These are phyloP conservation scores for Gyps fulvus DNA, from an alignment of 2,113 vertebrate species.

Conservation along the genomic window DNA sequence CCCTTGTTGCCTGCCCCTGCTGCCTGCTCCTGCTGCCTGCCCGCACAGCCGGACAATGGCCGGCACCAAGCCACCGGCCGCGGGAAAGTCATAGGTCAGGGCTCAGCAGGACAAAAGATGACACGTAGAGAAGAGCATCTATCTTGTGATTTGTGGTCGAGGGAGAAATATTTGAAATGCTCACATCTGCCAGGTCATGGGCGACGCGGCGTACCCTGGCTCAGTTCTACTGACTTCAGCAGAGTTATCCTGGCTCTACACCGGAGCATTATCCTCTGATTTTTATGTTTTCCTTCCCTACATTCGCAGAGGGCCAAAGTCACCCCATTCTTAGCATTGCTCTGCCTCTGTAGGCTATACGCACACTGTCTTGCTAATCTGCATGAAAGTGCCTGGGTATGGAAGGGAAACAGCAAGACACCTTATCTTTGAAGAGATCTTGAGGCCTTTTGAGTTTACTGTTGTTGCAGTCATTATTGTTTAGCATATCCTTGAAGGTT, in stretches of 20 bases:
- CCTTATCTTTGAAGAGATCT: slow-evolving; percentile 52
- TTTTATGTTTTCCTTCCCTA: not conserved
- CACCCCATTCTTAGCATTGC: not conserved
- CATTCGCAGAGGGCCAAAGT: not conserved
- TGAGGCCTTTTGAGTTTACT: slow-evolving; percentile 23
- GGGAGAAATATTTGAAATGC: not conserved
- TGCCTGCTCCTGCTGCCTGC: not conserved
- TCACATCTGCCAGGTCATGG: not conserved
- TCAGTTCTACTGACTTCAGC: not conserved
- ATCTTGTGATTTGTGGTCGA: not conserved
- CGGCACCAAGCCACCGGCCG: not conserved
- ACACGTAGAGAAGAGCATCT: not conserved
- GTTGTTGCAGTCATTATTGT: slow-evolving; percentile 32
- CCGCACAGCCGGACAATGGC: not conserved
- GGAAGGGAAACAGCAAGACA: slow-evolving; percentile 37
- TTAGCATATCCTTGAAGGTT: slow-evolving; percentile 56
- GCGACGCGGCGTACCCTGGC: rapidly evolving
- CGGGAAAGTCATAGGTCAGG: not conserved
- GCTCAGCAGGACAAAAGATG: not conserved
- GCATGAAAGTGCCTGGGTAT: slow-evolving; percentile 29
- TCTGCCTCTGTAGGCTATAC: not conserved
- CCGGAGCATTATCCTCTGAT: not conserved
- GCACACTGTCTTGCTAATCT: slow-evolving; percentile 18
- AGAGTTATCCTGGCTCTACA: not conserved
- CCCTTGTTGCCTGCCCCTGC: not conserved